A percentile compares a stretch with the other conserved stretches of the same genome.
These are phyloP conservation scores for Nixonia krombeini DNA, from an alignment of 1,140 invertebrate genomes.

Conservation along the genomic window DNA sequence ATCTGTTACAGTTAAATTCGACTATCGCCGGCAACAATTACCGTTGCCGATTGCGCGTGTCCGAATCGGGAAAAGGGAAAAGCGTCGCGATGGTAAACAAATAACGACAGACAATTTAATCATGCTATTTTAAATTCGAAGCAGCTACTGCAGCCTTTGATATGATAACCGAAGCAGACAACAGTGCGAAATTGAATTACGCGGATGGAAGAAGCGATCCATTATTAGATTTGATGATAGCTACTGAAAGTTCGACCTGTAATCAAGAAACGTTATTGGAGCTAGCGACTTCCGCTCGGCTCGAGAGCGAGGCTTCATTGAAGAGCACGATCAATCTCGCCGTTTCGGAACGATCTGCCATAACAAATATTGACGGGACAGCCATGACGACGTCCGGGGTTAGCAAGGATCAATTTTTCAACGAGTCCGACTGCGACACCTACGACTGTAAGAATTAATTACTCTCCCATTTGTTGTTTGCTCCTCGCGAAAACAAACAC, in stretches of 20 bases:
- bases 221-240: constrained; percentile 66
- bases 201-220: constrained; percentile 57
- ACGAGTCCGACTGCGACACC: constrained; percentile 78
- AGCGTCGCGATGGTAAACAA: constrained; percentile 33
- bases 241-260: constrained; percentile 60
- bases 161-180: constrained; percentile 39
- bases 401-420: constrained; percentile 56
- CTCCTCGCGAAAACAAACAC: too few relatives aligned
- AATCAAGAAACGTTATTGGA: constrained; percentile 60
- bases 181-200: constrained; percentile 43
- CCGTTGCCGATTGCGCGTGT: constrained; percentile 25
- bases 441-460: constrained; percentile 65
- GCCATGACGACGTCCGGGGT: constrained; percentile 19
- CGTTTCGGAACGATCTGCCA: constrained; percentile 55
- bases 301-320: constrained; percentile 47
- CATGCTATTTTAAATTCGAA: constrained; percentile 42
- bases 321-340: constrained; percentile 53
- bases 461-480: constrained; percentile 37
- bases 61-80: background rate
- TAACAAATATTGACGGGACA: constrained; percentile 45
- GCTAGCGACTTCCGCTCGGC: constrained; percentile 56
- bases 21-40: constrained; percentile 30
- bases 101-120: constrained; percentile 43
- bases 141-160: constrained; percentile 33
- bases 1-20: constrained; percentile 33